Conservation (phyloP, 1,140 invertebrate genomes). For the Bursaphelenchus mucronatus region DNA sequence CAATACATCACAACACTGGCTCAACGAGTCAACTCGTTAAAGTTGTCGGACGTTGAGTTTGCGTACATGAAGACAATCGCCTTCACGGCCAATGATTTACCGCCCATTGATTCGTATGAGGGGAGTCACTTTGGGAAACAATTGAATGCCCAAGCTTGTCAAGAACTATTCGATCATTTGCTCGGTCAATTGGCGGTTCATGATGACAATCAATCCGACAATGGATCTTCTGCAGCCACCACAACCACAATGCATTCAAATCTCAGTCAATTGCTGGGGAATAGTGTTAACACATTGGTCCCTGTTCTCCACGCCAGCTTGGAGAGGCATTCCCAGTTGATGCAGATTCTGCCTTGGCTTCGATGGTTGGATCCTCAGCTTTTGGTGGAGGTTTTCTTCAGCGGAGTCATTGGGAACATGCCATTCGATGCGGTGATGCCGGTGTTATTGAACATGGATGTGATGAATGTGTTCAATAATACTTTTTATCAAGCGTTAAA, state of each 20-base stretch:
- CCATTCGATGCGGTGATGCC: constrained; percentile 87
- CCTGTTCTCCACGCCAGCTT: constrained; percentile 20
- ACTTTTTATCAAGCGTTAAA: neutral
- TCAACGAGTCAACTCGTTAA: constrained; percentile 71
- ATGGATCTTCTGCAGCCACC: constrained; percentile 19
- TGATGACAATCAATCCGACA: constrained; percentile 43
- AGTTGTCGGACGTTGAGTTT: constrained; percentile 75
- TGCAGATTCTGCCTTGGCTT: constrained; percentile 70
- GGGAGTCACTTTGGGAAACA: constrained; percentile 64
- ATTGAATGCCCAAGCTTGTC: constrained; percentile 72
- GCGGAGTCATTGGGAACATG: constrained; percentile 81
- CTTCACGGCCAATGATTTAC: constrained; percentile 62
- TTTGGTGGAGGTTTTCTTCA: constrained; percentile 81
- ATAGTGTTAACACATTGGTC: neutral
- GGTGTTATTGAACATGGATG: constrained; percentile 78
- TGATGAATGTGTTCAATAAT: constrained; percentile 44
- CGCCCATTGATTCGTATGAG: constrained; percentile 11
- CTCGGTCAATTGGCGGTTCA: constrained; percentile 53
- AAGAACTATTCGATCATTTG: constrained; percentile 68
- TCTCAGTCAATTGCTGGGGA: neutral
- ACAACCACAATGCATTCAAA: constrained; percentile 23
- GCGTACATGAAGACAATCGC: constrained; percentile 82
- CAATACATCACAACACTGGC: constrained; percentile 64
- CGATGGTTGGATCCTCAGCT: constrained; percentile 73
- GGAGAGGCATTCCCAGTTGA: constrained; percentile 49